Evolutionary conservation across 1,140 invertebrate species (phyloP), one percentile per base, ranked within the genome.

Genomic region (Trissolcus basalis): DNA sequence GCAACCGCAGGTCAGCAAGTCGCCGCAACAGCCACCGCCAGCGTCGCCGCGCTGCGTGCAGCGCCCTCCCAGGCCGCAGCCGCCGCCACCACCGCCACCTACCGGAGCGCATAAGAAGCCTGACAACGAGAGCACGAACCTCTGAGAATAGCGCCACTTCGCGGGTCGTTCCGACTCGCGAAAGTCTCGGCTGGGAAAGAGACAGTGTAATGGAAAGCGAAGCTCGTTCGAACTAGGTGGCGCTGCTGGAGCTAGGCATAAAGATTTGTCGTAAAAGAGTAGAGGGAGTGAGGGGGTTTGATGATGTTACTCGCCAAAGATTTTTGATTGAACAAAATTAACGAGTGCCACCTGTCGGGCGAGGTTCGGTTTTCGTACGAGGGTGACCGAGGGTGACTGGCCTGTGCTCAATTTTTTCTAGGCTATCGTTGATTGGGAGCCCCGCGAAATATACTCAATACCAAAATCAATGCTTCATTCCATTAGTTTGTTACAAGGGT

Each of bases 121-220:
- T 2, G 86, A 88, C 27, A 81, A 87, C n/a, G 88, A 89, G 60
- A 89, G 87, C 69, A 89, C 88, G 10, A 87, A 89, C 80, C 85
- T 89, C 36, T 89, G 84, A 76, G 54, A 27, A 11, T 27, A 33
- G 53, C 50, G 67, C 14, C 43, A 7, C 12, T n/a, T n/a, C n/a
- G 33, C n/a, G 48, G 11, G 51, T 16, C 44, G 49, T 6, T 27
- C 19, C n/a, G n/a, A n/a, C n/a, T n/a, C n/a, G n/a, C n/a, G 33
- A 35, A 5, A 6, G n/a, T 4, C 36, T 39, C 36, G 36, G 36
- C 1, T 27, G 1, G 36, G 9, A 2, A 27, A 19, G 19, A 41
- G 32, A 54, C 14, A 43, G 4, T 41, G 15, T 14, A 54, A 54
- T 10, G 51, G 13, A 41, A 43, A 41, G n/a, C 12, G 35, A 39